Conservation (phyloP, 2,113 vertebrate genomes). For the Chaetodon auriga region DNA sequence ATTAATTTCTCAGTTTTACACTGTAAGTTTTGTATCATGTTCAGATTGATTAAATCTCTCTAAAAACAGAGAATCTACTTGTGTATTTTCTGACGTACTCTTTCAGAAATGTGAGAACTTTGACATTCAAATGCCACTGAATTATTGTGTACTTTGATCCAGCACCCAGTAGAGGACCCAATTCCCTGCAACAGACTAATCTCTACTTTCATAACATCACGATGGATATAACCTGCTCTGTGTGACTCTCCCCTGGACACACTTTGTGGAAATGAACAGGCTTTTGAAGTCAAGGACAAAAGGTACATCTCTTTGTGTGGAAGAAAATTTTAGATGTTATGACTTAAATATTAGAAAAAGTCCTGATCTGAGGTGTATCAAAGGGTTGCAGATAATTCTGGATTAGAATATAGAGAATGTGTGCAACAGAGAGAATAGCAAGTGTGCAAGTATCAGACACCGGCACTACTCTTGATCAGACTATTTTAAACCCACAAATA, state of each 20-base stretch:
- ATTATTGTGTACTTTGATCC: slow-evolving; percentile 43
- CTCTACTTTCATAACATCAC: neutral
- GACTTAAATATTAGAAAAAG: neutral
- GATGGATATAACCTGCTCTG: slow-evolving; percentile 13
- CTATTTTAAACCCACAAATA: slow-evolving; percentile 76
- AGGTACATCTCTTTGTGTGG: neutral
- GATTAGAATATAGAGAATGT: neutral
- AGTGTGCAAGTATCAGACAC: slow-evolving; percentile 22
- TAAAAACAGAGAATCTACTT: neutral
- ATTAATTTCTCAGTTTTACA: slow-evolving; percentile 13
- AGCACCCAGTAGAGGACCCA: slow-evolving; percentile 50
- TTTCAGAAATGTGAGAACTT: slow-evolving; percentile 8
- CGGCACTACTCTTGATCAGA: slow-evolving; percentile 40
- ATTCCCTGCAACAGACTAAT: neutral
- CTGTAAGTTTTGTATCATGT: slow-evolving; percentile 35
- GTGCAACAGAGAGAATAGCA: slow-evolving; percentile 5
- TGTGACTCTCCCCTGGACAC: neutral
- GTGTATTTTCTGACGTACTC: slow-evolving; percentile 8
- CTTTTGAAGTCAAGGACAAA: neutral
- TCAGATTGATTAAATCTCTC: slow-evolving; percentile 45
- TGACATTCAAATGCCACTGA: slow-evolving; percentile 41
- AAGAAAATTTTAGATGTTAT: neutral
- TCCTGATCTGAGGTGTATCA: neutral
- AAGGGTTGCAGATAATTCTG: neutral
- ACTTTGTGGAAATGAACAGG: neutral